A percentile compares a stretch with the other conserved stretches of the same genome.
These are phyloP conservation scores for Ptyas mucosa DNA, from an alignment of 2,113 vertebrate genomes.

Conservation along the genomic window DNA sequence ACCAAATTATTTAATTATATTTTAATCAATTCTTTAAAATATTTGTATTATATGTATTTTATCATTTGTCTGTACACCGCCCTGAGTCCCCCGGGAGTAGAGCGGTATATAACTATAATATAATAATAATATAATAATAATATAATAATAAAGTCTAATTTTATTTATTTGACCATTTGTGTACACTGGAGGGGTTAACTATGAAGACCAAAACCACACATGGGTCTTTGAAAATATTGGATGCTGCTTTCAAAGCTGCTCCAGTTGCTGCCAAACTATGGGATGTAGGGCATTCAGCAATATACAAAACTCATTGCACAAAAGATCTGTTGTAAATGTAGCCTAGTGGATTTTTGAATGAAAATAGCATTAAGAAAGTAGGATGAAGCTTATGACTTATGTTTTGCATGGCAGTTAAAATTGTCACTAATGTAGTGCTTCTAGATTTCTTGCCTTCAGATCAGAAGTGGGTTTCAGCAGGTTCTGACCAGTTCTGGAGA, in stretches of 20 bases:
- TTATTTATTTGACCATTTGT: neutral
- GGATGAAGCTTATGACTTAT: neutral
- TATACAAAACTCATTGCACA: neutral
- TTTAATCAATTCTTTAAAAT: too few species aligned
- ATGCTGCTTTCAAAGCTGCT: neutral
- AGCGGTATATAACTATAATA: too few species aligned
- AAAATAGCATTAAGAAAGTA: neutral
- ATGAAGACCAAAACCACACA: neutral
- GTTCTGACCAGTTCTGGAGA: too few species aligned
- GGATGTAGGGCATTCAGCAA: neutral
- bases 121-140: too few species aligned
- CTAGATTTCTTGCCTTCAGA: neutral
- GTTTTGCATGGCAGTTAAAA: neutral
- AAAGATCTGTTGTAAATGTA: neutral
- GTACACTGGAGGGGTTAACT: neutral
- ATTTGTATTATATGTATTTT: too few species aligned
- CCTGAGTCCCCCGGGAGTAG: too few species aligned
- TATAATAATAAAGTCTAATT: fast-evolving
- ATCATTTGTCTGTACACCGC: too few species aligned
- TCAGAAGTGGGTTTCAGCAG: too few species aligned
- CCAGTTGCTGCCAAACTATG: neutral
- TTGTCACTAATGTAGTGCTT: neutral
- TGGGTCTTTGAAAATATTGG: neutral
- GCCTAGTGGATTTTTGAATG: neutral
- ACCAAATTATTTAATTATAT: too few species aligned